phyloP scores from a whole-genome alignment of 2,888 invertebrate species.

The Isoperla grammatica region DNA sequence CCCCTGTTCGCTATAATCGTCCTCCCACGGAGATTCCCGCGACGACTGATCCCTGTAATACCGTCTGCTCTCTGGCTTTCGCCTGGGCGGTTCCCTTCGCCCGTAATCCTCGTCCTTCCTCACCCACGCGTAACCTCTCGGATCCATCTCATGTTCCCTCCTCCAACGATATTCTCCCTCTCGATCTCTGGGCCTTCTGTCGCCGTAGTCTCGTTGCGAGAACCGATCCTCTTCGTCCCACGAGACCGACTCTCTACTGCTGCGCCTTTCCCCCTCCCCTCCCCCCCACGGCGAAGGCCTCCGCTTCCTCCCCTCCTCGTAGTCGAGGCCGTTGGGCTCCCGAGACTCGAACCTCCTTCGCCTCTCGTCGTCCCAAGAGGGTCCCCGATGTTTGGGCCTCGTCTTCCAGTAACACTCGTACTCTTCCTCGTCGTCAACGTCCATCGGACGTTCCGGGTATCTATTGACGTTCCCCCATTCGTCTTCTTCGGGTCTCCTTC shows the following conservation, averaged over 20 bases:
- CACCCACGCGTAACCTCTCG: conserved; percentile 22
- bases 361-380: conserved; percentile 48
- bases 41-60: conserved; percentile 41
- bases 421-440: conserved; percentile 41
- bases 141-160: conserved; percentile 22
- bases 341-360: conserved; percentile 28
- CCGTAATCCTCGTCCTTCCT: conserved; percentile 21
- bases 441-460: conserved; percentile 36
- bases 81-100: conserved; percentile 40
- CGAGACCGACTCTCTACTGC: conserved; percentile 46
- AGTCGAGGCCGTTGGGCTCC: conserved; percentile 26
- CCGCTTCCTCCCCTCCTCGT: conserved; percentile 26
- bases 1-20: conserved; percentile 47
- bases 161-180: conserved; percentile 41
- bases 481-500: conserved; percentile 44
- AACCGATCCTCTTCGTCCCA: conserved; percentile 57
- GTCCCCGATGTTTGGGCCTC: conserved; percentile 48
- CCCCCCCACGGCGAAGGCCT: conserved; percentile 36
- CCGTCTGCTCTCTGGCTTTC: conserved; percentile 44
- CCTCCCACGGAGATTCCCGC: conserved; percentile 55
- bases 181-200: conserved; percentile 20
- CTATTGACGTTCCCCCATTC: conserved; percentile 34
- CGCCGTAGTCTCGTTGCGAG: conserved; percentile 21
- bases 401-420: conserved; percentile 46
- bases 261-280: conserved; percentile 42